Evolutionary conservation across 2,113 vertebrate species (phyloP), one percentile per base, ranked within the genome.

Genomic region (Leptodactylus fuscus): DNA sequence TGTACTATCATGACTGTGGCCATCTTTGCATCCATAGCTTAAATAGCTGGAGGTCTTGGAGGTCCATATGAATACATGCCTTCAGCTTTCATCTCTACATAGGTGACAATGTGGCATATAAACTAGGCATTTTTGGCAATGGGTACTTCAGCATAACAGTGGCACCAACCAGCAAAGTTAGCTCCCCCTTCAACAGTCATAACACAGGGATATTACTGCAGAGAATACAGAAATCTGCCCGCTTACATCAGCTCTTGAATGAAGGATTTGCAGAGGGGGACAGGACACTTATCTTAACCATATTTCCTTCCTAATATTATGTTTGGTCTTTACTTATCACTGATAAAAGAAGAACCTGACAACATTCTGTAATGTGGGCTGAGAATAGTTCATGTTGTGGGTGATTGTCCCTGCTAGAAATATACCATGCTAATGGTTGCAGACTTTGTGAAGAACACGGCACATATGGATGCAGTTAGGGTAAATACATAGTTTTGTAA

Each of bases 391-490:
- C 92, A 92, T 90, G 92, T 88, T 92, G 55, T 79, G 89, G 51
- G 74, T 88, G 70, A 88, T 77, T 89, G 86, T 85, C 89, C 90
- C 88, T 60, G 90, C 84, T 87, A 90, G 91, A 89, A 36, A 6
- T 27, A 53, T 20, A 22, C 71, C 87, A 91, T 81, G 79, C 90
- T 79, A 92, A 90, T 91, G 93, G 62, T 53, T 71, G 15, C 8
- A 76, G 58, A 41, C 78, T 81, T n/a, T n/a, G 88, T 91, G 88
- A 89, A 89, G 88, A 92, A 87, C 80, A 48, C 89, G 92, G 89
- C 92, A 93, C 92, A 94, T 91, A 91, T 93, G 93, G 91, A 92
- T 90, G 87, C 88, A 91, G 90, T 95, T 93, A 94, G 91, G 90
- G 89, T 91, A 93, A 94, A 93, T 92, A 93, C 91, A 93, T 89